These are phyloP conservation scores for Choristoneura rosaceana DNA, from an alignment of 2,888 invertebrate genomes.

Conservation along the genomic window DNA sequence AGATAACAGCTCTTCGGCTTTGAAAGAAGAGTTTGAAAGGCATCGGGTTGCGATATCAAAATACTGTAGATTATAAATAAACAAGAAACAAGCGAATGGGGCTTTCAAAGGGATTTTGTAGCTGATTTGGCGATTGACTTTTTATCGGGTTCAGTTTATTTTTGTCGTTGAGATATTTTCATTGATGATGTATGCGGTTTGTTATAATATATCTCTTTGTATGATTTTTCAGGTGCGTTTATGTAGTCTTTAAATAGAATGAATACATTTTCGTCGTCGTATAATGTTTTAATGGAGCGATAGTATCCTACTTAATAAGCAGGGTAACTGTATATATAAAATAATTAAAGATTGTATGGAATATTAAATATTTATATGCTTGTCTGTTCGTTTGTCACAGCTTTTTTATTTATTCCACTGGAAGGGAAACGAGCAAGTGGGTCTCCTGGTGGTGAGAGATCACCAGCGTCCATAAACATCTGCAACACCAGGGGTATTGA, in stretches of 20 bases:
- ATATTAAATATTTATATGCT: no score
- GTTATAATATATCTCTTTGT: neutral
- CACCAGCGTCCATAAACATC: no score
- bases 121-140: neutral
- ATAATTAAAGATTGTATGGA: no score
- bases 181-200: neutral
- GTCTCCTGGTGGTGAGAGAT: no score
- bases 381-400: no score
- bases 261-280: neutral
- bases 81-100: constrained; percentile 4
- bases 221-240: neutral
- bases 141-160: neutral
- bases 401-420: no score
- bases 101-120: neutral
- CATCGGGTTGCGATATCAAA: constrained; percentile 31
- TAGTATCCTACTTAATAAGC: no score
- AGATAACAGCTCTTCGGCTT: constrained; percentile 26
- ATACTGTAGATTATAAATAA: constrained; percentile 19
- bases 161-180: neutral
- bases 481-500: no score
- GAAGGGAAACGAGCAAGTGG: no score
- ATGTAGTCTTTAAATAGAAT: neutral
- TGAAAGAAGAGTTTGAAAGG: constrained; percentile 34
- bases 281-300: neutral
- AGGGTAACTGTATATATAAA: no score